Percentiles rank a stretch among this genome's conserved stretches.
Conservation (phyloP, 2,888 invertebrate genomes). For the Synergus gifuensis region DNA sequence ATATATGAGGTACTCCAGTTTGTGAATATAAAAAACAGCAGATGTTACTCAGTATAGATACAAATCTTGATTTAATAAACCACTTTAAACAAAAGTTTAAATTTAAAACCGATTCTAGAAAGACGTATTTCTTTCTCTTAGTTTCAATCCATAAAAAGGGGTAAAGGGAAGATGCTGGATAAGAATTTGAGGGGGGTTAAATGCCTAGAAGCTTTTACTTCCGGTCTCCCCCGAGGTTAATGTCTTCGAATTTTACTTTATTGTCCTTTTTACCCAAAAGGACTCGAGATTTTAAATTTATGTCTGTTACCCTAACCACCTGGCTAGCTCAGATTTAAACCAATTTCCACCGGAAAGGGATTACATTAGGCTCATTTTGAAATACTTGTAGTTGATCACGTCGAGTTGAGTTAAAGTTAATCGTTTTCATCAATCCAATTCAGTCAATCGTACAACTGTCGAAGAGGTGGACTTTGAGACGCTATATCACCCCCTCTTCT, state of each 20-base stretch:
- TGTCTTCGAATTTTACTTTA: neutral
- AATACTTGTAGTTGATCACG: constrained; percentile 1
- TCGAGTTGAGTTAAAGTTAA: neutral
- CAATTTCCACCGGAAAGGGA: neutral
- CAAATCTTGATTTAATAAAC: neutral
- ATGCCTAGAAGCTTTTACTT: constrained; percentile 5
- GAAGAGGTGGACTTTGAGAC: constrained; percentile 3
- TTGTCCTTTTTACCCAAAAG: neutral
- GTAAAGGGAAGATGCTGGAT: constrained; percentile 3
- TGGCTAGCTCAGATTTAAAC: neutral
- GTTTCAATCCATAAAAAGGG: constrained; percentile 5
- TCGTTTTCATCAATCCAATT: constrained; percentile 15
- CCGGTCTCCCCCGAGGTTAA: constrained; percentile 7
- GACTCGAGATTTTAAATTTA: neutral
- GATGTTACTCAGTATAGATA: neutral
- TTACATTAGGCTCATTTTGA: neutral
- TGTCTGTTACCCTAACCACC: neutral
- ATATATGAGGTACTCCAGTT: no score
- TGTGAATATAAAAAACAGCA: neutral
- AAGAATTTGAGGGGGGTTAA: neutral
- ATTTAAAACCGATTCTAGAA: neutral
- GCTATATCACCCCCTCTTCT: neutral
- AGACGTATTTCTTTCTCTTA: neutral
- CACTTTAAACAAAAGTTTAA: neutral
- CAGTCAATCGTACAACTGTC: neutral